Evolutionary conservation across 2,888 invertebrate species (phyloP).

Genomic region (Slavum lentiscoides): DNA sequence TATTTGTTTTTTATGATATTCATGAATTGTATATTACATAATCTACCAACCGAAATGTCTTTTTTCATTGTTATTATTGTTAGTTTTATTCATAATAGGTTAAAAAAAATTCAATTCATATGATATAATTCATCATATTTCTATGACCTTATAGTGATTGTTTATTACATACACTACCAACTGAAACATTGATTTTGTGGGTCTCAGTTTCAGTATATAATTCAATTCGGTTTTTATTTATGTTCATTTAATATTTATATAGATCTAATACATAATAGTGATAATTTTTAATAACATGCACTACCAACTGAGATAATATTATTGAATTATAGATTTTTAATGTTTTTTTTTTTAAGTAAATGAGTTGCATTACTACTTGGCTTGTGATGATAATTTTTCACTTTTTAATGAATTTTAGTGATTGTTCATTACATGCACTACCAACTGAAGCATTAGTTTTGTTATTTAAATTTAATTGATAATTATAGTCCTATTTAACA

Average conservation of each 20-base stretch:
- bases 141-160: constrained; percentile 5
- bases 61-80: too few relatives aligned
- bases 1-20: too few relatives aligned
- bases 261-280: background rate
- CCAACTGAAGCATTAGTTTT: constrained; percentile 25
- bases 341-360: background rate
- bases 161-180: constrained; percentile 30
- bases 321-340: background rate
- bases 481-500: too few relatives aligned
- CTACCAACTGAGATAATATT: constrained; percentile 30
- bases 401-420: background rate
- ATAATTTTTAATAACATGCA: constrained; percentile 32
- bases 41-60: too few relatives aligned
- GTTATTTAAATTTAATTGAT: too few relatives aligned
- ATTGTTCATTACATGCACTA: constrained; percentile 12
- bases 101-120: background rate
- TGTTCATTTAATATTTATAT: background rate
- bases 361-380: background rate
- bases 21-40: too few relatives aligned
- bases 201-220: background rate
- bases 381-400: too few relatives aligned
- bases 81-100: too few relatives aligned
- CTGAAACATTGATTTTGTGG: constrained; percentile 6
- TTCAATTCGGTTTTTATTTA: background rate
- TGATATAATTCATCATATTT: constrained; percentile 8